Conservation (phyloP, 2,888 invertebrate genomes). For the Eremobia ochroleuca region DNA sequence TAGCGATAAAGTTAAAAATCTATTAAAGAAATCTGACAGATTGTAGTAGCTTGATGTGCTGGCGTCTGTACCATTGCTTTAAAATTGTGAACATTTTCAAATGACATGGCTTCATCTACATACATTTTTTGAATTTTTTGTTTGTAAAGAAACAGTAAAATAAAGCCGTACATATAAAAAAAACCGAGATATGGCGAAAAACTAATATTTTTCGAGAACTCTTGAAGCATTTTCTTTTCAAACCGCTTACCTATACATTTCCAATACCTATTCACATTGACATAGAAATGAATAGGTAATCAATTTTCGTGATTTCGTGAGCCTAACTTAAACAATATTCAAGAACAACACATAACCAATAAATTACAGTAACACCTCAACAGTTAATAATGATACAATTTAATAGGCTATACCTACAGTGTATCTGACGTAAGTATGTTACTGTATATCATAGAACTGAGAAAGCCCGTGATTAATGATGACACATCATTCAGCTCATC, state of each 20-base stretch:
- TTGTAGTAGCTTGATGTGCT: no score
- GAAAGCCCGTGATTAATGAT: constrained; percentile 58
- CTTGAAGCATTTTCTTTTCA: not conserved
- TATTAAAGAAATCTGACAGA: no score
- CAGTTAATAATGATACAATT: constrained; percentile 23
- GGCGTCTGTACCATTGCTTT: no score
- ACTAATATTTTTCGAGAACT: not conserved
- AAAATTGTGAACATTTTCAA: not conserved
- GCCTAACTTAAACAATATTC: not conserved
- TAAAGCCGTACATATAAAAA: not conserved
- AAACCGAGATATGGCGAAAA: not conserved
- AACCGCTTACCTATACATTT: not conserved
- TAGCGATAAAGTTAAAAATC: no score
- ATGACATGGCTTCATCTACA: not conserved
- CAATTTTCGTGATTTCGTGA: not conserved
- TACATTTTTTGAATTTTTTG: not conserved
- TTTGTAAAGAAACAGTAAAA: not conserved
- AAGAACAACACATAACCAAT: constrained; percentile 16
- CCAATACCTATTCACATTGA: not conserved
- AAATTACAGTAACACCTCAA: constrained; percentile 29
- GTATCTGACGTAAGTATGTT: constrained; percentile 4
- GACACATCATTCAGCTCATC: constrained; percentile 60
- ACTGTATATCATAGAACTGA: constrained; percentile 25
- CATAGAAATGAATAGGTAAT: not conserved
- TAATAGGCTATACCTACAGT: constrained; percentile 11